A percentile compares a stretch with the other conserved stretches of the same genome.
Conservation (phyloP, 2,888 invertebrate genomes). For the Belgica antarctica region DNA sequence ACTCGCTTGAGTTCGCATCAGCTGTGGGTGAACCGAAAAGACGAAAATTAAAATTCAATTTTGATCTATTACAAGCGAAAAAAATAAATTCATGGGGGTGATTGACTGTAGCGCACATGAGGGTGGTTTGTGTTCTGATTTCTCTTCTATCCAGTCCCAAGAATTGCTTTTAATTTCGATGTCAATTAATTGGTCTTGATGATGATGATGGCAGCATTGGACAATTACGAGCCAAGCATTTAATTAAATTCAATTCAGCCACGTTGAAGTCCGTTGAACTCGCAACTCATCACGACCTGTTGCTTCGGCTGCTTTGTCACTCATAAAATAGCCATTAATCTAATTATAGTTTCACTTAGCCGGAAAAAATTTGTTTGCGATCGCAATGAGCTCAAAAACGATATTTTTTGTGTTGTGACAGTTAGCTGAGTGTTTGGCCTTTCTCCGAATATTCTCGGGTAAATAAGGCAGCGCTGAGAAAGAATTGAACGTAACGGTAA, state of each 20-base stretch:
- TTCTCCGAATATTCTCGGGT: too few species aligned
- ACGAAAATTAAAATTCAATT: constrained; percentile 14
- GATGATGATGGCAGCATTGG: background rate
- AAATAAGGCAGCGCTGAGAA: too few species aligned
- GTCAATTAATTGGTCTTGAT: constrained; percentile 18
- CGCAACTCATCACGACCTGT: constrained; percentile 23
- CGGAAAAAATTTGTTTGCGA: background rate
- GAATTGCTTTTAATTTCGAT: background rate
- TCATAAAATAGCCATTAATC: constrained; percentile 26
- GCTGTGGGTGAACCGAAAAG: constrained; percentile 2
- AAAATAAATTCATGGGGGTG: background rate
- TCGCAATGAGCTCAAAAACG: too few species aligned
- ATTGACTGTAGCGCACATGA: constrained; percentile 26
- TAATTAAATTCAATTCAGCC: background rate
- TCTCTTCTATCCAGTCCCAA: background rate
- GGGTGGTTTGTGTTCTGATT: constrained; percentile 24
- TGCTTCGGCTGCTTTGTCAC: constrained; percentile 7
- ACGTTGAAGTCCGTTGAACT: background rate
- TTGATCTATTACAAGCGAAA: background rate
- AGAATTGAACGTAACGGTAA: too few species aligned
- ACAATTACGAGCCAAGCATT: background rate
- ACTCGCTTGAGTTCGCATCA: background rate
- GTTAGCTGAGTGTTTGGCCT: background rate
- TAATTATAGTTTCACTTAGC: constrained; percentile 1
- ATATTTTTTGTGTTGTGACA: constrained; percentile 3